Percentiles rank a stretch among this genome's conserved stretches.
Conservation (phyloP, 2,797 vertebrate genomes). For the Pangasius larnaudii region DNA sequence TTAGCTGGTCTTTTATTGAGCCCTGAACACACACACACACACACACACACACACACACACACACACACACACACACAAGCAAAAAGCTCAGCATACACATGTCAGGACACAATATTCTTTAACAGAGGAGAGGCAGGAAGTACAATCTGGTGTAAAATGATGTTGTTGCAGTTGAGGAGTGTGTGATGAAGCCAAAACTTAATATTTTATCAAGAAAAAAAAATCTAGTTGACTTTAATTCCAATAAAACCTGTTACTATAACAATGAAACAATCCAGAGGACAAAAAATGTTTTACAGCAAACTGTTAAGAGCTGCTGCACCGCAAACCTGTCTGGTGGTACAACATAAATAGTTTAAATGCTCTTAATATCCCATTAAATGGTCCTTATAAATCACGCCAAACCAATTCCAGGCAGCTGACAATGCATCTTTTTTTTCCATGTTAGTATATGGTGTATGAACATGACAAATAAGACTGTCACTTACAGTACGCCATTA, state of each 20-base stretch:
- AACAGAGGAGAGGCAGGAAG: neutral
- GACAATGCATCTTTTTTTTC: neutral
- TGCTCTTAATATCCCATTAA: neutral
- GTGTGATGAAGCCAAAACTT: neutral
- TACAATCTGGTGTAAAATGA: neutral
- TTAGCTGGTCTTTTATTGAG: slow-evolving; percentile 85
- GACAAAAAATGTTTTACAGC: neutral
- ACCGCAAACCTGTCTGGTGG: neutral
- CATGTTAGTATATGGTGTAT: neutral
- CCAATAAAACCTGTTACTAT: neutral
- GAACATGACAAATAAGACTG: neutral
- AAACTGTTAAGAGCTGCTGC: neutral
- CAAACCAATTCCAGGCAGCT: neutral
- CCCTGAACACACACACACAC: slow-evolving; percentile 65
- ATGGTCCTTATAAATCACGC: neutral
- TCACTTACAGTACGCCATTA: neutral
- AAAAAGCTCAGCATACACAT: neutral
- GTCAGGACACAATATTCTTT: neutral
- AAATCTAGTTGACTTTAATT: neutral
- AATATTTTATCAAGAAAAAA: neutral
- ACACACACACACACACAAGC: neutral
- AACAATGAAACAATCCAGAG: neutral
- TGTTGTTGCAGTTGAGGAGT: neutral
- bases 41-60: neutral
- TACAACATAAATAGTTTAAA: neutral